A percentile compares a stretch with the other conserved stretches of the same genome.
Conservation (phyloP, 2,797 vertebrate genomes). For the Rachycentron canadum region DNA sequence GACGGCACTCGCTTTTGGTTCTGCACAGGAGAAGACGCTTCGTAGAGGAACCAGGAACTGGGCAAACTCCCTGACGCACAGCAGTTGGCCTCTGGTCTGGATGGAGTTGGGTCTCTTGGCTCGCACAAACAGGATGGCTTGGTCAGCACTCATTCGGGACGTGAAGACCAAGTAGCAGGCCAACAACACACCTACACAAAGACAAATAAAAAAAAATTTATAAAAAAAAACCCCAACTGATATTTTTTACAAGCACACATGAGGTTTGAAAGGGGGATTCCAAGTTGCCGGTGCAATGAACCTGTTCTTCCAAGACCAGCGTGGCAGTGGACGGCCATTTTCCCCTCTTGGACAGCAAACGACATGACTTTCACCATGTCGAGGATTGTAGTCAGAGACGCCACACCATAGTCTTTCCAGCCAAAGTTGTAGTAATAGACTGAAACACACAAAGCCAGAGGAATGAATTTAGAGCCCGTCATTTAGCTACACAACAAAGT, state of each 20-base stretch:
- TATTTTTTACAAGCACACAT: not conserved
- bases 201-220: not conserved
- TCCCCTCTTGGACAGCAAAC: slow-evolving; percentile 96
- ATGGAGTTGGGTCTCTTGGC: slow-evolving; percentile 96
- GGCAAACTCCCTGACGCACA: slow-evolving; percentile 95
- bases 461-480: not conserved
- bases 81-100: slow-evolving; percentile 94
- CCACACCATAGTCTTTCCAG: slow-evolving; percentile 99
- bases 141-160: slow-evolving; percentile 95
- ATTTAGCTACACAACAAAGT: not conserved
- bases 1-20: slow-evolving; percentile 89
- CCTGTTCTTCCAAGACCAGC: slow-evolving; percentile 98
- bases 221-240: no score
- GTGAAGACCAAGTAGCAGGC: slow-evolving; percentile 98
- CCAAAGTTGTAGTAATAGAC: slow-evolving; percentile 99
- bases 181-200: slow-evolving; percentile 91
- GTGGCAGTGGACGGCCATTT: slow-evolving; percentile 95
- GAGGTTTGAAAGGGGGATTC: accelerated
- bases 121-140: slow-evolving; percentile 95
- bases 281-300: slow-evolving; percentile 56
- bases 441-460: slow-evolving; percentile 71
- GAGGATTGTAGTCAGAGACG: slow-evolving; percentile 95
- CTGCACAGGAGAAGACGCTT: slow-evolving; percentile 91
- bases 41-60: slow-evolving; percentile 94
- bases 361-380: slow-evolving; percentile 99